phyloP scores from a whole-genome alignment of 2,888 invertebrate genomes.

The Epsilonema sp. region DNA sequence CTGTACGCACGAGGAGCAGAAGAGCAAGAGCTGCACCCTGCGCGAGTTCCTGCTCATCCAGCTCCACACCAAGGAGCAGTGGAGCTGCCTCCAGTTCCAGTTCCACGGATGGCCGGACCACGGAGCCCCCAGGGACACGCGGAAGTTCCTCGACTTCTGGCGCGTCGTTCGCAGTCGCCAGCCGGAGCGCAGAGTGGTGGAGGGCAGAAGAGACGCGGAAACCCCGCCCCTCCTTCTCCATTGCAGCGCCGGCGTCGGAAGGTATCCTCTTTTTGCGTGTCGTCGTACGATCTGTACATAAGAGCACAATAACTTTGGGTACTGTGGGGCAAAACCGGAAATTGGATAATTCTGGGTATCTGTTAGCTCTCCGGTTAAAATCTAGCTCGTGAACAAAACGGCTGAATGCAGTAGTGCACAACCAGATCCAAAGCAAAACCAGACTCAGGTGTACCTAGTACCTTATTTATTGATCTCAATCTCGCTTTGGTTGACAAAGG shows the following conservation, averaged over 20 bases:
- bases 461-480: too few species aligned
- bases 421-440: too few species aligned
- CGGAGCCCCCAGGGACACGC: slow-evolving; percentile 8
- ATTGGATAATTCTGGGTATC: too few species aligned
- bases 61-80: not conserved
- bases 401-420: too few species aligned
- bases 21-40: not conserved
- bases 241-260: slow-evolving; percentile 11
- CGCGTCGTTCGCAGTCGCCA: not conserved
- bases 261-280: not conserved
- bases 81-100: slow-evolving; percentile 1
- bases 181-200: not conserved
- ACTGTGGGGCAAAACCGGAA: too few species aligned
- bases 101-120: slow-evolving; percentile 11
- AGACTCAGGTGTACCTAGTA: too few species aligned
- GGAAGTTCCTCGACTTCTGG: slow-evolving; percentile 6
- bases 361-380: too few species aligned
- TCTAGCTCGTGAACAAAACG: too few species aligned
- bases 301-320: too few species aligned
- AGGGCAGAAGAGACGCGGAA: not conserved
- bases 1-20: slow-evolving; percentile 3
- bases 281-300: not conserved
- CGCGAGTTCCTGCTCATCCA: slow-evolving; percentile 1
- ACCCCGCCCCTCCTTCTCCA: slow-evolving; percentile 9
- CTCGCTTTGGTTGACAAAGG: too few species aligned